A percentile compares a stretch with the other conserved stretches of the same genome.
phyloP scores from a whole-genome alignment of 92 coral and sea anemone genomes.

The Heliopora coerulea region DNA sequence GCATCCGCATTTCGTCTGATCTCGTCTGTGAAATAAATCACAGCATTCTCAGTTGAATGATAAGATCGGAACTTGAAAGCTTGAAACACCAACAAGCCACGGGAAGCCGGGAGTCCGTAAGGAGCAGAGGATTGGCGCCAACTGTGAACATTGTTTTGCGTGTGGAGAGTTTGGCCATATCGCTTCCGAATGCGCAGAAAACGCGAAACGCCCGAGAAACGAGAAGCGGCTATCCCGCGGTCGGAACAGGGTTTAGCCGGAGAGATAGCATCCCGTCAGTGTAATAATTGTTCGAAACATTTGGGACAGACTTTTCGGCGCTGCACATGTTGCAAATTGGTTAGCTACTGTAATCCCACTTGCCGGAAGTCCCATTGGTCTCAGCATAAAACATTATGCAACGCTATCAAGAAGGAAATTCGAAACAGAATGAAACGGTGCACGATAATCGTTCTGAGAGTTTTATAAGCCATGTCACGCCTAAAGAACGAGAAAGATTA shows the following conservation, averaged over 20 bases:
- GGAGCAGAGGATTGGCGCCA: conserved; percentile 37
- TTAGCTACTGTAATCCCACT: conserved; percentile 40
- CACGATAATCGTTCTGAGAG: background rate
- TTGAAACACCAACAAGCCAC: too few species aligned
- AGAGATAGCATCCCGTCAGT: conserved; percentile 13
- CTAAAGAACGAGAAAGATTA: background rate
- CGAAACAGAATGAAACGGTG: background rate
- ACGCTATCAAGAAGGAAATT: background rate
- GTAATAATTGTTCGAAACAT: conserved; percentile 43
- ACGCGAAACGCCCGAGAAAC: conserved; percentile 50
- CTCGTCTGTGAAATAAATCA: too few species aligned
- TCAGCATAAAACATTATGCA: conserved; percentile 44
- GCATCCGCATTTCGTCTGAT: too few species aligned
- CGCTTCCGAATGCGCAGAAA: conserved; percentile 51
- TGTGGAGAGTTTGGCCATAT: conserved; percentile 57
- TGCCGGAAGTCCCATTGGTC: too few species aligned
- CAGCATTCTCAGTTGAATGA: too few species aligned
- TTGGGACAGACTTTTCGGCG: conserved; percentile 33
- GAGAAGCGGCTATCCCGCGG: conserved; percentile 50
- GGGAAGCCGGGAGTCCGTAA: too few species aligned
- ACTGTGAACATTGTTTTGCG: conserved; percentile 57
- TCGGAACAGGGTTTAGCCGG: conserved; percentile 52
- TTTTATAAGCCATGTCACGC: conserved; percentile 19
- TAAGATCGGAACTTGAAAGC: background rate
- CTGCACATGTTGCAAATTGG: conserved; percentile 45